Base-by-base conservation (phyloP, 2,113 vertebrate genomes). In the Planiliza haematocheilus region DNA sequence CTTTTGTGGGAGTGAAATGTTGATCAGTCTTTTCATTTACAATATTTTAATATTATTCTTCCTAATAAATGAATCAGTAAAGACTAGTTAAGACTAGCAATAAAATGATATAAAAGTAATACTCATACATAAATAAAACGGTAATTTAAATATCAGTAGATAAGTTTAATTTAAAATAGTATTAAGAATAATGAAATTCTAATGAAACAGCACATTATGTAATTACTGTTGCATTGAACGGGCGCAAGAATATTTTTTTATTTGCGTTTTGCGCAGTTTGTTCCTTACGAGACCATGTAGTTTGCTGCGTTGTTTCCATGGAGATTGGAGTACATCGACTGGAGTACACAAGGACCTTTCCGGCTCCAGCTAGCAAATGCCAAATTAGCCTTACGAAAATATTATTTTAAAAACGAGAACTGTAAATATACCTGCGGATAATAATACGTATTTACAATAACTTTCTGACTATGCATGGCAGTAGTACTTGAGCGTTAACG, bases 231-330 rank as follows among this genome's bases (percentile, higher is more conserved):
- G 1, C 13, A 1, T 39, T 64, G 24, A 21, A 21, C 46, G n/a
- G 9, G 24, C 7, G n/a, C n/a, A n/a, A 36, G 10, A 2, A 7
- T 0, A 3, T 10, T 11, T 17, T n/a, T 6, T 1, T 1, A 6
- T 77, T 77, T 34, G 82, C 57, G 12, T 74, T 77, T 72, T 4
- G 46, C 10, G n/a, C 48, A 1, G 51, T 75, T 69, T 80, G 93
- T 85, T 79, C 91, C 36, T 88, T 12, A 1, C 18, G 30, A 4
- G 11, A 0, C 8, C 3, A 14, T 74, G 30, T 86, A 84, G 57
- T 14, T 1, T 10, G 4, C 34, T 8, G 21, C 8, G 17, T 6
- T 6, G 87, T 93, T 89, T 62, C 91, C 83, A 92, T 89, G 63
- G 90, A 61, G 55, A 93, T 88, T 2, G 1, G 6, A 36, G 7